Evolutionary conservation across 1,140 invertebrate genomes (phyloP), one percentile per base, ranked within the genome.

Genomic region (Bombus confusus): DNA sequence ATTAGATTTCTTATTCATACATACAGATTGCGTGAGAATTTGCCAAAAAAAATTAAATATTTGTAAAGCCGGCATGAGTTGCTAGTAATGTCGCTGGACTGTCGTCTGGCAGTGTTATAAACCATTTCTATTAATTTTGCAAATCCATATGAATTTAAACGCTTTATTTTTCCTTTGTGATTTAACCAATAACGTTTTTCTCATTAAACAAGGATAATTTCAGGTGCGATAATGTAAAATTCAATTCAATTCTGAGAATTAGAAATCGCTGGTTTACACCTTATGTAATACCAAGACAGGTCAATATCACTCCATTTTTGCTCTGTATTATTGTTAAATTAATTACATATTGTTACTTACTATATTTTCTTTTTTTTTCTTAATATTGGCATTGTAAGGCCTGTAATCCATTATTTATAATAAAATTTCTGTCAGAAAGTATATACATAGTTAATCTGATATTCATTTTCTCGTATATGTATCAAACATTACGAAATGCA

Each of bases 241-340:
- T 74, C n/a, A 18, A 74, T 10, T 75, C 28, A 43, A 34, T 72
- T 62, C 39, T 52, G n/a, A 22, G 28, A 47, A 64, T 80, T 80
- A 57, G 47, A 41, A 83, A 86, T 80, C 81, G 37, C 75, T 88
- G 83, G 91, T 90, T 85, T 90, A 76, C 73, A 80, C 68, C 93
- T 93, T 93, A 93, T 93, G 92, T 93, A 93, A 93, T 90, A 92
- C 68, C 80, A 83, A 59, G 64, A 69, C 87, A 92, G 90, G 92
- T 93, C 93, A 93, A 93, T 93, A 92, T 72, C 88, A 89, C 89
- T 86, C 64, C 71, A 81, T 87, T 83, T 76, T 84, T 64, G 37
- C 74, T 52, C 43, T 74, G 74, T 22, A 68, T 86, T 75, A 62
- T 39, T 52, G 31, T n/a, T 66, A 79, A 69, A 64, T 72, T 75